These are phyloP conservation scores for Nomada fabriciana DNA, from an alignment of 2,888 invertebrate species.

Conservation along the genomic window DNA sequence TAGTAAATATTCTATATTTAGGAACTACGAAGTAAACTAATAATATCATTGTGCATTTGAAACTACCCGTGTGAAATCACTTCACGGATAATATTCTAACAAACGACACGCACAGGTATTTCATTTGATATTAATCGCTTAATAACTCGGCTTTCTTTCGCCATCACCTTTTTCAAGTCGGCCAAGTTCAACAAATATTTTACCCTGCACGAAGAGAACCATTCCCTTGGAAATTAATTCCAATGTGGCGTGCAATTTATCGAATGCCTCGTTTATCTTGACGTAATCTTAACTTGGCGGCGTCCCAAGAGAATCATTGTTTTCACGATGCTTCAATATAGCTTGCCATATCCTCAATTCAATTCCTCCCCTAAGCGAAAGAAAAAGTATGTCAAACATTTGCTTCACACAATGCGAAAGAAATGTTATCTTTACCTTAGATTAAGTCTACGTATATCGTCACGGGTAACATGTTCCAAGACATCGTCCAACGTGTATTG, in stretches of 20 bases:
- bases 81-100: constrained; percentile 19
- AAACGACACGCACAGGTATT: constrained; percentile 23
- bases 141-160: constrained; percentile 7
- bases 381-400: constrained; percentile 32
- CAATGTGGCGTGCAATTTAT: constrained; percentile 16
- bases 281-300: constrained; percentile 2
- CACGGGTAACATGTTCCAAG: constrained; percentile 90
- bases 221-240: constrained; percentile 24
- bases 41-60: constrained; percentile 66
- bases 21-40: constrained; percentile 65
- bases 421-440: constrained; percentile 88
- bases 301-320: constrained; percentile 3
- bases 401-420: constrained; percentile 7
- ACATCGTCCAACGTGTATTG: constrained; percentile 93
- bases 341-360: constrained; percentile 95
- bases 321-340: constrained; percentile 82
- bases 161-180: constrained; percentile 11
- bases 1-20: constrained; percentile 59
- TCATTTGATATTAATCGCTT: constrained; percentile 6
- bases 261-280: neutral
- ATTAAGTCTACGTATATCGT: constrained; percentile 92
- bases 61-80: constrained; percentile 24
- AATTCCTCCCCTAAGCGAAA: constrained; percentile 89
- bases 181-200: constrained; percentile 38
- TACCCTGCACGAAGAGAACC: constrained; percentile 55